These are phyloP conservation scores for Lophotis ruficrista DNA, from an alignment of 2,113 vertebrate species.

Conservation along the genomic window DNA sequence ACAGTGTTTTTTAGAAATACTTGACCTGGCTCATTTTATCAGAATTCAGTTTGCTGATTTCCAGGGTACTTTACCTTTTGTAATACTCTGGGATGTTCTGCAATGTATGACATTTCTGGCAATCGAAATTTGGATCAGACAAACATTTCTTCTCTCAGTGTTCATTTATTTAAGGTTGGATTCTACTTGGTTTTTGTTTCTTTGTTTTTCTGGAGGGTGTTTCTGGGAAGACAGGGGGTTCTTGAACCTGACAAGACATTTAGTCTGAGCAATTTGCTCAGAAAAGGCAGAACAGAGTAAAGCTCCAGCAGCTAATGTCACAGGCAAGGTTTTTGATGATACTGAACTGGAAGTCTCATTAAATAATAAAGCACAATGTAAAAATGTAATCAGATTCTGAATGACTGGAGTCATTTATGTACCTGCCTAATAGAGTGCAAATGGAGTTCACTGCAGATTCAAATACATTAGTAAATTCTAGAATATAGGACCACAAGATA, in stretches of 20 bases:
- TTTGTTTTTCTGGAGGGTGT: not conserved
- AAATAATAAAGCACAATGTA: constrained; percentile 48
- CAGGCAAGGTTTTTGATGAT: not conserved
- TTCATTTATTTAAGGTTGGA: not conserved
- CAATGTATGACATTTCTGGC: not conserved
- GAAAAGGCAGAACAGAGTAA: not conserved
- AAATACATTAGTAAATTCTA: not conserved
- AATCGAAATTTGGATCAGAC: not conserved
- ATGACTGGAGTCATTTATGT: constrained; percentile 8
- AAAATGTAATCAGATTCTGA: constrained; percentile 56
- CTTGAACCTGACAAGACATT: not conserved
- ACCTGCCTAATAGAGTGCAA: constrained; percentile 1
- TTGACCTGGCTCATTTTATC: not conserved
- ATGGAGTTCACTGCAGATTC: constrained; percentile 15
- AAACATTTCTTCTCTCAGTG: not conserved
- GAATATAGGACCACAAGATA: not conserved
- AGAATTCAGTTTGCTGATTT: not conserved
- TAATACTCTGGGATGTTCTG: not conserved
- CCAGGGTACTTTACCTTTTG: not conserved
- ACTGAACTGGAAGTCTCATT: constrained; percentile 42
- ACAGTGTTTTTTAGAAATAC: not conserved
- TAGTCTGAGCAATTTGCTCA: not conserved
- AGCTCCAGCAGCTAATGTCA: not conserved
- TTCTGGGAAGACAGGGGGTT: not conserved
- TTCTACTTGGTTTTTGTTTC: not conserved